Conservation (phyloP, 2,113 vertebrate genomes). For the Vulpes ferrilata region DNA sequence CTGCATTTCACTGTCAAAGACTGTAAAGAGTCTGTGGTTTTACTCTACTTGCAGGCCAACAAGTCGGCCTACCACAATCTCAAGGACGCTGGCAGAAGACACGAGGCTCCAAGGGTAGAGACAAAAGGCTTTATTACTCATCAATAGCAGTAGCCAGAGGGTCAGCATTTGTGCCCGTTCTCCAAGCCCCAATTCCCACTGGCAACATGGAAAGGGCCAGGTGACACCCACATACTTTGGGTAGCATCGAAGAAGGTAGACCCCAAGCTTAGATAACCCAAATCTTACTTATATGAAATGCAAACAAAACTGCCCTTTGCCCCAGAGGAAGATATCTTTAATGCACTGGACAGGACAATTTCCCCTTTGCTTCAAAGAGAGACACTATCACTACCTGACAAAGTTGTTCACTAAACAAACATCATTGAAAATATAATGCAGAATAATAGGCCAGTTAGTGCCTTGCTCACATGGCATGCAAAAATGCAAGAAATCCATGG, state of each 20-base stretch:
- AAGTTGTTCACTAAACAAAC: constrained; percentile 33
- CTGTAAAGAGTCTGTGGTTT: neutral
- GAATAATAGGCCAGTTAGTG: neutral
- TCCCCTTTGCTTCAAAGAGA: constrained; percentile 37
- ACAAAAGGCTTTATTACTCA: constrained; percentile 10
- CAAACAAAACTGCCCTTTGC: constrained; percentile 36
- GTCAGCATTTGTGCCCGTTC: neutral
- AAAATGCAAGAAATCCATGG: neutral
- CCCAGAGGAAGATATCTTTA: constrained; percentile 7
- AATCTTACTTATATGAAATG: constrained; percentile 26
- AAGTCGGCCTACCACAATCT: neutral
- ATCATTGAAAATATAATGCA: neutral
- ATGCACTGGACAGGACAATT: neutral
- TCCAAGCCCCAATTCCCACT: neutral
- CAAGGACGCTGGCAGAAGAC: neutral
- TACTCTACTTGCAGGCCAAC: neutral
- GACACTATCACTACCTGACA: neutral
- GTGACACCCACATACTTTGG: neutral
- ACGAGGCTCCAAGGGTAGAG: neutral
- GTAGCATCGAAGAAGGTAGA: neutral
- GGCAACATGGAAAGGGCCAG: neutral
- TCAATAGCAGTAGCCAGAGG: neutral
- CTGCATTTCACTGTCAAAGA: neutral
- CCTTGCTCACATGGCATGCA: neutral
- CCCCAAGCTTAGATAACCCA: neutral